Base-by-base conservation (phyloP, 2,888 invertebrate genomes). In the Acleris laterana region DNA sequence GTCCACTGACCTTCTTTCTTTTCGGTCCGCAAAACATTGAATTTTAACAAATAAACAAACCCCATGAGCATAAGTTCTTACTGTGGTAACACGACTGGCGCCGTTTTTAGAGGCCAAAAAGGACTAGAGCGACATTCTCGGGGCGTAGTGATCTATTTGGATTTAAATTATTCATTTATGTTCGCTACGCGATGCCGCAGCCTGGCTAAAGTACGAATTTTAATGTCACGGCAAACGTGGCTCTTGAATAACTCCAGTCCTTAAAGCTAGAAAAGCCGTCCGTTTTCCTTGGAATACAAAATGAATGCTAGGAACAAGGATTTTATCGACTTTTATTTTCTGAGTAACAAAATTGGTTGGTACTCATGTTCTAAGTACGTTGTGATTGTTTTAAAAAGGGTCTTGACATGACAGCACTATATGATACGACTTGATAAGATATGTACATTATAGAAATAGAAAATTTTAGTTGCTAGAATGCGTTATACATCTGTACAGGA, bases 81-180 rank as follows among this genome's bases (percentile, higher is more conserved):
- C 17, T 17, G n/a, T n/a, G 46, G n/a, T 46, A 46, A 46, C 7
- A 46, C 16, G 62, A 46, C 52, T 48, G 17, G 42, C 22, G 53
- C 19, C 60, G 11, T 60, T 65, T 55, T 60, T 65, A 38, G 55
- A 25, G 50, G 49, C 60, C 55, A 61, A 63, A 60, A 59, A 55
- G 42, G 50, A 61, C 52, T 51, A 44, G n/a, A 42, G 28, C 48
- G 49, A 63, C 32, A 50, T 46, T 62, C 53, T 38, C 67, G 48
- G 71, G 61, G 64, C 72, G 72, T 73, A 76, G 77, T 77, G 75
- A 79, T 78, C 75, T 77, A 73, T 75, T 72, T 70, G 69, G 59
- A 32, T 69, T 78, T 79, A 80, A 79, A 81, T 81, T 76, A 85
- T 85, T 86, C 80, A 86, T 85, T 81, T 79, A 83, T 81, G 80